Evolutionary conservation across 1,140 invertebrate species (phyloP).

Genomic region (Lucilia cuprina): DNA sequence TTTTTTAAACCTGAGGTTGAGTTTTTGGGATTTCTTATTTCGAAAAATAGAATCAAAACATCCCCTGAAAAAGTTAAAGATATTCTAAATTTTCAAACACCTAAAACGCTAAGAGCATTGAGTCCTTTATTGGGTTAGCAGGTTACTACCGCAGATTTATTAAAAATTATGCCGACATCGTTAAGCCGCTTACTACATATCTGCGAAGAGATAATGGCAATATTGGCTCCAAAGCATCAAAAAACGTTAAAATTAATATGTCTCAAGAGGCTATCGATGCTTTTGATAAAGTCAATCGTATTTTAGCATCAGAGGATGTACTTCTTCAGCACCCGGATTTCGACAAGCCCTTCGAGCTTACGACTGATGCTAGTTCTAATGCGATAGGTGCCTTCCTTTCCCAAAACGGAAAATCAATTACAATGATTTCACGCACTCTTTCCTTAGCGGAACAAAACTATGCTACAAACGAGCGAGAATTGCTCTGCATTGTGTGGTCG

Average conservation of each 20-base stretch:
- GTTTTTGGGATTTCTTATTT: too few species aligned
- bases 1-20: too few species aligned
- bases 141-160: background rate
- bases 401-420: too few species aligned
- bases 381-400: too few species aligned
- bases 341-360: background rate
- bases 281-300: background rate
- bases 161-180: background rate
- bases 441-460: conserved; percentile 12
- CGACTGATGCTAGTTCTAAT: background rate
- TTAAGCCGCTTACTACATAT: background rate
- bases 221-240: background rate
- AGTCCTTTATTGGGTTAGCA: background rate
- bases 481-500: conserved; percentile 24
- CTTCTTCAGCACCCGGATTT: conserved; percentile 13
- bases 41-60: too few species aligned
- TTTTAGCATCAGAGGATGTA: conserved; percentile 7
- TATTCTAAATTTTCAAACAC: too few species aligned
- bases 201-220: background rate
- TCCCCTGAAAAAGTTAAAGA: background rate
- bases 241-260: too few species aligned
- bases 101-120: too few species aligned
- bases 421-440: too few species aligned
- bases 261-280: conserved; percentile 45
- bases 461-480: conserved; percentile 1